Base-by-base conservation (phyloP, 1,140 invertebrate genomes). In the Cecropterus lyciades region DNA sequence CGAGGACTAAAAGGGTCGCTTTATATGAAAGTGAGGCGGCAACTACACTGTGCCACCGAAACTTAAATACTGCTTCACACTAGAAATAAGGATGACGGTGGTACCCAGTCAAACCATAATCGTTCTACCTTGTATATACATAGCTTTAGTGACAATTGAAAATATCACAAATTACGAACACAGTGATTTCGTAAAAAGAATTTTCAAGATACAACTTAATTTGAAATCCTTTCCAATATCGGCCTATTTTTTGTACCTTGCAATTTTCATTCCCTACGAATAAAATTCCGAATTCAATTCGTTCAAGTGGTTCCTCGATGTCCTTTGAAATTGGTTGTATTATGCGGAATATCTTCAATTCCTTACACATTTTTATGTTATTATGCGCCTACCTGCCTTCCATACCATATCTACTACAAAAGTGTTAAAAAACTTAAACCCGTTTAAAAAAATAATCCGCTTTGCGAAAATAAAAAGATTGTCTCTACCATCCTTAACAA, bases 371-470 rank as follows among this genome's bases (percentile, higher is more conserved):
- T 46, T 46, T 46, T 20, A 46, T 46, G 14, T 16, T 46, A 20
- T 17, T 46, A n/a, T 11, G 9, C 20, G 20, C 30, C 49, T 70
- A 67, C 71, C 67, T 72, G 52, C 27, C 11, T 48, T 40, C 15
- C 49, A 24, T 65, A 74, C 51, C 42, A 11, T 70, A 60, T 55
- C 33, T 16, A 30, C 16, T 40, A 65, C 68, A 66, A 67, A 69
- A 57, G 43, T 37, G 40, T 62, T 59, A 59, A 79, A 82, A 87
- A 83, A 85, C 53, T 65, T 76, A 80, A 89, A 80, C 82, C 79
- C 74, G 65, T 83, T 83, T 77, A 67, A 86, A 89, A 84, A 87
- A 84, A 81, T 87, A 87, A 89, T 89, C 87, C 75, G 81, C 87
- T 89, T 87, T 85, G 79, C 80, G 43, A 79, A 79, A 70, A 72